Base-by-base conservation (phyloP, 2,888 invertebrate species). In the Amblyjoppa proteus region DNA sequence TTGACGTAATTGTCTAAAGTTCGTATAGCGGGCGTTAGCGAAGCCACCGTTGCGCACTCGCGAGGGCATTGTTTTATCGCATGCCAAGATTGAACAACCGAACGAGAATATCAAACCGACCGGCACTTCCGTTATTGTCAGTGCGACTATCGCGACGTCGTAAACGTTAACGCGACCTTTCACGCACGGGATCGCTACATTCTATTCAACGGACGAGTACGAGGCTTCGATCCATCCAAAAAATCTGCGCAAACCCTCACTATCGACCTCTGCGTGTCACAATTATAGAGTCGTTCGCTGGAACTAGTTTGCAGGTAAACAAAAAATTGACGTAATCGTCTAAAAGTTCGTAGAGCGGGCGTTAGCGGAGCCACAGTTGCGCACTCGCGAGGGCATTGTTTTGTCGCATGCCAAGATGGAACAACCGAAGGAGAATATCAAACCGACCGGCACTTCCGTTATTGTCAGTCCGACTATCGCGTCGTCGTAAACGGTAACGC, bases 301-400 rank as follows among this genome's bases (percentile, higher is more conserved):
- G 11, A 11, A 11, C 41, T 11, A 41, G 2, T 41, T 41, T 41
- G 41, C 11, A 11, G 41, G 20, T 20, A 20, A 20, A 20, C 77
- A 56, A 78, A 81, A 74, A 81, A 84, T 81, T 74, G 77, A 84
- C 68, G 74, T 66, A 69, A 81, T 84, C 78, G 77, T 74, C 53
- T 25, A 45, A 51, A 84, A 20, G 49, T 84, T 78, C 68, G 61
- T 16, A 69, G 34, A 81, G 25, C 58, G 34, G 61, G 77, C n/a
- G 68, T 68, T 69, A 58, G 20, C 45, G 34, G 45, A 68, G 25
- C 51, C 25, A 20, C 25, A 9, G 38, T 20, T 25, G 64, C 64
- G 28, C 71, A 58, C 28, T 53, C 58, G 58, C 51, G 68, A 73
- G 58, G 75, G 5, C 49, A 75, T 81, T 81, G 75, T 81, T 58